Evolutionary conservation across 2,113 vertebrate genomes (phyloP), one percentile per base, ranked within the genome.

Genomic region (Antechinus flavipes): DNA sequence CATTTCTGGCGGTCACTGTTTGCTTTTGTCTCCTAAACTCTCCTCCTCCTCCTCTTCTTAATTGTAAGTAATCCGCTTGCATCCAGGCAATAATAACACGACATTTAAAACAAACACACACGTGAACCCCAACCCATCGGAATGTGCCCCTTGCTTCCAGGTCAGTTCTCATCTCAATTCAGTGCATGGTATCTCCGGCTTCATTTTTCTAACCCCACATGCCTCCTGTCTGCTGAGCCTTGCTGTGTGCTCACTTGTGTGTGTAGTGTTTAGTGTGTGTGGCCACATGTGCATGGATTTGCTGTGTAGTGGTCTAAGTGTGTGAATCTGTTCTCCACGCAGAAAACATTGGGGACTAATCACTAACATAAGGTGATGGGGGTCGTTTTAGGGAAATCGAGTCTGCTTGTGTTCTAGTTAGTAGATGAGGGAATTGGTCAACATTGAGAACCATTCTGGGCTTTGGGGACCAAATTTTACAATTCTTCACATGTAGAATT

Each of bases 221-320:
- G 95, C 98, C 97, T 99, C 99, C 99, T 99, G 99, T 99, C 99
- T 99, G 99, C 99, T 99, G 99, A 99, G 99, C 99, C 99, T 99
- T 99, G 98, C 99, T 98, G 95, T 97, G 91, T 93, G 89, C 96
- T 96, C 95, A 95, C 96, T 97, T 96, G 68, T 54, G 0, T 89
- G 91, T 97, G 96, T 95, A 93, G 96, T 97, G 94, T 97, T 92
- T 97, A 93, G 91, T 94, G 94, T 98, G 98, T 97, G 93, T 98
- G 68, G 95, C 96, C 96, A 90, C 97, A 96, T 8, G 84, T 61
- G 25, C 61, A 95, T 94, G 94, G 26, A 54, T 95, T 95, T 97
- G 90, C 93, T 96, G 56, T 93, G 95, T 58, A 92, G 54, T 52
- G 52, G 9, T 61, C 35, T 35, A 30, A 47, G n/a, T 54, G n/a